A percentile compares a stretch with the other conserved stretches of the same genome.
These are phyloP conservation scores for Peucedramus taeniatus DNA, from an alignment of 2,113 vertebrate genomes.

Conservation along the genomic window DNA sequence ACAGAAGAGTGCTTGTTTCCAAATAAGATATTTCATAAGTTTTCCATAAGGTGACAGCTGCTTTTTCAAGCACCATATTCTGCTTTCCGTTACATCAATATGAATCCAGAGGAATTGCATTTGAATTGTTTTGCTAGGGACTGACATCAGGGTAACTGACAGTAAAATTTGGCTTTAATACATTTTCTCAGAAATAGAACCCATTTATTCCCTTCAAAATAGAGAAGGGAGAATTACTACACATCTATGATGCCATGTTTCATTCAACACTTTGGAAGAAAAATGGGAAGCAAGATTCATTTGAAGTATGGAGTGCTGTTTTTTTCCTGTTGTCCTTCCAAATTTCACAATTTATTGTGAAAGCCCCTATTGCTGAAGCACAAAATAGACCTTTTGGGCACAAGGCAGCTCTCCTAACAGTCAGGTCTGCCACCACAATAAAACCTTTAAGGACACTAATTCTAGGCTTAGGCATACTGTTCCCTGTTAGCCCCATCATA, in stretches of 20 bases:
- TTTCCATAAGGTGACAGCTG: conserved; percentile 67
- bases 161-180: conserved; percentile 13
- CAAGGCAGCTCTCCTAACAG: neutral
- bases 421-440: conserved; percentile 33
- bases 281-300: neutral
- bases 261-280: neutral
- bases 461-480: neutral
- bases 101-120: neutral
- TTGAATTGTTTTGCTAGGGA: neutral
- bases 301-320: neutral
- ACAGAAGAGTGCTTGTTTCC: conserved; percentile 49
- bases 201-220: neutral
- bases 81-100: neutral
- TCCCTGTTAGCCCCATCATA: neutral
- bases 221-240: neutral
- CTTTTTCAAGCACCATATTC: conserved; percentile 18
- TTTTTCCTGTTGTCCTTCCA: neutral
- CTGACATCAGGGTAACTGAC: neutral
- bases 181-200: conserved; percentile 24
- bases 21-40: conserved; percentile 54
- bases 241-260: neutral
- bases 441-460: conserved; percentile 26
- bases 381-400: neutral
- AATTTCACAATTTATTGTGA: conserved; percentile 15
- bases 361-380: neutral